phyloP scores from a whole-genome alignment of 2,888 invertebrate species.

The Acanthosoma haemorrhoidale region DNA sequence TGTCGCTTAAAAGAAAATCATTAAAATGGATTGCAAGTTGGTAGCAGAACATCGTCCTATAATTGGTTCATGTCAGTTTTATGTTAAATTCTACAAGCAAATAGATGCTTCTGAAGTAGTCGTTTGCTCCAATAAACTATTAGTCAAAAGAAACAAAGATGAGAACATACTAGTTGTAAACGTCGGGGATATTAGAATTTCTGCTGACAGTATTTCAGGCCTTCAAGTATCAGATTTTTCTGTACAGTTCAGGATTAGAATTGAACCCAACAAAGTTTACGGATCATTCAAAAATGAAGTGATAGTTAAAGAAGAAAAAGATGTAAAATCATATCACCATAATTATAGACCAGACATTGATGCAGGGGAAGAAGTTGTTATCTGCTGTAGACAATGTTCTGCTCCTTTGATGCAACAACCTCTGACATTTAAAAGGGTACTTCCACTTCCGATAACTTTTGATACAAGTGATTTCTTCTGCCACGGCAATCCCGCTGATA shows the following conservation, averaged over 20 bases:
- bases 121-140: slow-evolving; percentile 40
- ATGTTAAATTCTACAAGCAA: background rate
- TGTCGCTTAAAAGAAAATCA: slow-evolving; percentile 1
- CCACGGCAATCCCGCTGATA: slow-evolving; percentile 45
- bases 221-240: slow-evolving; percentile 43
- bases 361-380: slow-evolving; percentile 35
- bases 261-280: slow-evolving; percentile 40
- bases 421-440: slow-evolving; percentile 53
- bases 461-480: slow-evolving; percentile 64
- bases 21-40: background rate
- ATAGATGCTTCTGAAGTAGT: slow-evolving; percentile 38
- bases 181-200: slow-evolving; percentile 37
- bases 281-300: slow-evolving; percentile 46
- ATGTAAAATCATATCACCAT: too few relatives aligned
- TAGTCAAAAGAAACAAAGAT: background rate
- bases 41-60: slow-evolving; percentile 19
- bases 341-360: slow-evolving; percentile 30
- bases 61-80: slow-evolving; percentile 37
- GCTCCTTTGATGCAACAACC: slow-evolving; percentile 44
- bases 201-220: slow-evolving; percentile 40
- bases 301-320: slow-evolving; percentile 21
- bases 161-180: background rate
- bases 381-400: slow-evolving; percentile 46
- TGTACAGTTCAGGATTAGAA: slow-evolving; percentile 46
- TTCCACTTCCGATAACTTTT: slow-evolving; percentile 58